Evolutionary conservation across 2,888 invertebrate genomes (phyloP).

Genomic region (Lysandra bellargus): DNA sequence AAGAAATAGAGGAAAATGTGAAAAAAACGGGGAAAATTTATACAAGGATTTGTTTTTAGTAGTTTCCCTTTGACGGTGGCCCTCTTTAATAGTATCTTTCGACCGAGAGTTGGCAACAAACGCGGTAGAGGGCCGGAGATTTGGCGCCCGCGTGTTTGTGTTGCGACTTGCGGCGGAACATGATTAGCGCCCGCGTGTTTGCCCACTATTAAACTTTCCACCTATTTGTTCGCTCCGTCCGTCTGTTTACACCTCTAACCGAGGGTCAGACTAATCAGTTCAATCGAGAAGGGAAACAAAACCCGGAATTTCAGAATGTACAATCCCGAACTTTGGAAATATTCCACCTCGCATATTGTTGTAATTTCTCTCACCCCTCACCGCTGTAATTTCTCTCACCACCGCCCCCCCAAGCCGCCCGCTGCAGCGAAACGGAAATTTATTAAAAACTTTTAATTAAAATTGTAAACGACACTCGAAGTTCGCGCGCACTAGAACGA

Average conservation of each 20-base stretch:
- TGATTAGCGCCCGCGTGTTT: neutral
- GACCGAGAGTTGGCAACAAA: neutral
- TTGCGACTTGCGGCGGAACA: too few species aligned
- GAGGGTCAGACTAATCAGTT: neutral
- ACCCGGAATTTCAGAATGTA: neutral
- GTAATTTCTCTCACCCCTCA: neutral
- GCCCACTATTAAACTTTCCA: neutral
- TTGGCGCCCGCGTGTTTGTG: neutral
- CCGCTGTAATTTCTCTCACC: too few species aligned
- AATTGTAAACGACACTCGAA: constrained; percentile 7
- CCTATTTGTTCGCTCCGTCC: neutral
- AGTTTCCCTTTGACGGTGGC: neutral
- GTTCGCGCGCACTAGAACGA: neutral
- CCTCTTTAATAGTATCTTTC: neutral
- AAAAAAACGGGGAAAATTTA: too few species aligned
- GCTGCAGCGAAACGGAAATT: constrained; percentile 1
- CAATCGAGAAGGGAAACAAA: neutral
- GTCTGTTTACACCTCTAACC: neutral
- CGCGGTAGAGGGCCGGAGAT: neutral
- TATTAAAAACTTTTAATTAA: constrained; percentile 18
- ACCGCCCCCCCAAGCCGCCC: neutral
- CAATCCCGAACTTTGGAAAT: neutral
- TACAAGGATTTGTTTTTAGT: too few species aligned
- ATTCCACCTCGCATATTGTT: neutral
- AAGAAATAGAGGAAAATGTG: too few species aligned